Base-by-base conservation (phyloP, 2,888 invertebrate genomes). In the Gisinianus flammeolus region DNA sequence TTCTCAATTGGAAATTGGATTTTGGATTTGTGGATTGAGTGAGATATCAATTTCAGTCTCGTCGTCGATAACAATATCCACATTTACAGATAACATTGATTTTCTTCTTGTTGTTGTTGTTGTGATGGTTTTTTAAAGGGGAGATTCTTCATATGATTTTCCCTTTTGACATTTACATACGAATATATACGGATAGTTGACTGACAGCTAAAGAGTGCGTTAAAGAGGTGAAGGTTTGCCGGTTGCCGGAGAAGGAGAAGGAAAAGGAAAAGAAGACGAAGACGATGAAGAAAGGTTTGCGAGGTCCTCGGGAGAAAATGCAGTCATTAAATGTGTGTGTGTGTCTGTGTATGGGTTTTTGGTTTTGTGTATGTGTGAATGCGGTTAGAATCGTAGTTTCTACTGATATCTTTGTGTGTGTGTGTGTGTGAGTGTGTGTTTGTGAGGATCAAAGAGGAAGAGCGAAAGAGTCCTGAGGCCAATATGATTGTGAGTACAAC, bases 361-460 rank as follows among this genome's bases (percentile, higher is more conserved):
- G 8, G 2, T 62, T 5, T 58, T 6, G 67, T 35, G 12, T 35
- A 12, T 35, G 35, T 35, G 35, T 35, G 12, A 35, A 35, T 35
- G 35, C 35, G 35, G 35, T 35, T 35, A 35, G 44, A 44, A 44
- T 44, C 19, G 44, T 44, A 6, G 44, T 16, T 44, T 44, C 16
- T 44, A 44, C 19, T 44, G 12, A 6, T 44, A 44, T 44, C 19
- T 44, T 12, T 44, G 44, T 44, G 19, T n/a, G 44, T 44, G 6
- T 44, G 8, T 19, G 8, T 19, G 22, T 58, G 58, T 58, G 58
- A 26, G 1, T 58, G 58, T 26, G 58, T n/a, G 58, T 58, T 22
- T 58, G 58, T n/a, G 22, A 67, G 67, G 67, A 67, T 67, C 67
- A 67, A 67, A 67, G 67, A 28, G 67, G 67, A 67, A 67, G 67